These are phyloP conservation scores for Drosophila ananassae DNA, from an alignment of 1,140 invertebrate species.

Conservation along the genomic window DNA sequence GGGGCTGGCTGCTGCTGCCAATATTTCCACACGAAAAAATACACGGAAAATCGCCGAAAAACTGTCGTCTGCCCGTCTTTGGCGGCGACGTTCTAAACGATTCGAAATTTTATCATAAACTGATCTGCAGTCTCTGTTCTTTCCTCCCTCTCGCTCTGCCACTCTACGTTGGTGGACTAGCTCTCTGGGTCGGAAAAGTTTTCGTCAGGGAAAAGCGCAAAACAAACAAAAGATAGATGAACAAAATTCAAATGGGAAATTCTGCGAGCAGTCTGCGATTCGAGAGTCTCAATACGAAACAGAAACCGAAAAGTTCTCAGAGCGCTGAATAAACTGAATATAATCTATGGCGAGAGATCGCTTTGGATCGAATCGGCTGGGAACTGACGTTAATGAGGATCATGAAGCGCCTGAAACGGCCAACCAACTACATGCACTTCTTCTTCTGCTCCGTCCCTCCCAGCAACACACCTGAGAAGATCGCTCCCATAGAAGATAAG, in stretches of 20 bases:
- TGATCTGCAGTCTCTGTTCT: constrained; percentile 69
- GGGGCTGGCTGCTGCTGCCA: constrained; percentile 20
- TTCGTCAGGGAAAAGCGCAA: constrained; percentile 58
- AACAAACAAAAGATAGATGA: constrained; percentile 59
- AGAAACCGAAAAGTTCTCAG: constrained; percentile 50
- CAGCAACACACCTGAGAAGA: background rate
- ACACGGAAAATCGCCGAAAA: constrained; percentile 38
- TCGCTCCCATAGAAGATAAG: no score
- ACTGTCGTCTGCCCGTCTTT: constrained; percentile 58
- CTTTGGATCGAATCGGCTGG: constrained; percentile 44
- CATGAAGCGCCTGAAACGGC: constrained; percentile 66
- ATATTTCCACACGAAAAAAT: constrained; percentile 27
- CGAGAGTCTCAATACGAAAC: constrained; percentile 5
- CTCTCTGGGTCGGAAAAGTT: constrained; percentile 48
- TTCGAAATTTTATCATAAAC: constrained; percentile 84
- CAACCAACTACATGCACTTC: constrained; percentile 47
- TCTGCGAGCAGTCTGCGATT: constrained; percentile 41
- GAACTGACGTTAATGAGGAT: constrained; percentile 77
- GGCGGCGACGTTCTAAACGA: constrained; percentile 74
- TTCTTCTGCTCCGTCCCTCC: background rate
- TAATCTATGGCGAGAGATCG: constrained; percentile 45
- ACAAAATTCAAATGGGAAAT: constrained; percentile 32
- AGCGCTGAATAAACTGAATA: constrained; percentile 43
- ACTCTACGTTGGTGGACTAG: constrained; percentile 1
- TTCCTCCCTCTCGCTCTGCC: constrained; percentile 36